phyloP scores from a whole-genome alignment of 1,140 invertebrate genomes.

The Drosophila kikkawai region DNA sequence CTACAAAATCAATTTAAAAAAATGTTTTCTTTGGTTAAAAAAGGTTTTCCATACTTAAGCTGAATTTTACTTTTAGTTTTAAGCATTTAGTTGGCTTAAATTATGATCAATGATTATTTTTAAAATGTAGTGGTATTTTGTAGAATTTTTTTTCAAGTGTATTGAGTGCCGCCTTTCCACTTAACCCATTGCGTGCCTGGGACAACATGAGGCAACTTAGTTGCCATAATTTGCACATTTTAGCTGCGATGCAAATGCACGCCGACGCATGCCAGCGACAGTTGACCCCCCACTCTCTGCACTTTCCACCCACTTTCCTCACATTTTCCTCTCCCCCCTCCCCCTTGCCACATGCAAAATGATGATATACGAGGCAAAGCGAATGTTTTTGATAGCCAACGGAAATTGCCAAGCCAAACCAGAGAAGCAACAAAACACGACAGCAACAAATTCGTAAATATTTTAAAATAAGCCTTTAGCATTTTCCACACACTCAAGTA shows the following conservation, averaged over 20 bases:
- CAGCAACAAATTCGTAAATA: constrained; percentile 62
- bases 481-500: constrained; percentile 2
- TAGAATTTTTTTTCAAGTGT: not conserved
- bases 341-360: constrained; percentile 28
- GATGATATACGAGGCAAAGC: constrained; percentile 45
- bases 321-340: not conserved
- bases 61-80: too few relatives aligned
- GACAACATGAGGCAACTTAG: constrained; percentile 74
- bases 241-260: constrained; percentile 52
- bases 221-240: constrained; percentile 82
- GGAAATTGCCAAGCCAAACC: constrained; percentile 70
- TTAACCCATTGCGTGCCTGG: constrained; percentile 54
- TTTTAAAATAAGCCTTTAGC: constrained; percentile 44
- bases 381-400: constrained; percentile 71
- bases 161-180: constrained; percentile 9
- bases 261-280: constrained; percentile 66
- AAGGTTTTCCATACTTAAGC: rapidly evolving
- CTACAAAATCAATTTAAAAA: rapidly evolving
- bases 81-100: not conserved
- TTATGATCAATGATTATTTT: not conserved
- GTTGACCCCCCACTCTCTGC: constrained; percentile 14
- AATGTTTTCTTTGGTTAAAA: not conserved
- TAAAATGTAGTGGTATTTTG: not conserved
- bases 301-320: not conserved
- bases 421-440: constrained; percentile 45